Evolutionary conservation across 2,888 invertebrate genomes (phyloP), one percentile per base, ranked within the genome.

Genomic region (Acronicta psi): DNA sequence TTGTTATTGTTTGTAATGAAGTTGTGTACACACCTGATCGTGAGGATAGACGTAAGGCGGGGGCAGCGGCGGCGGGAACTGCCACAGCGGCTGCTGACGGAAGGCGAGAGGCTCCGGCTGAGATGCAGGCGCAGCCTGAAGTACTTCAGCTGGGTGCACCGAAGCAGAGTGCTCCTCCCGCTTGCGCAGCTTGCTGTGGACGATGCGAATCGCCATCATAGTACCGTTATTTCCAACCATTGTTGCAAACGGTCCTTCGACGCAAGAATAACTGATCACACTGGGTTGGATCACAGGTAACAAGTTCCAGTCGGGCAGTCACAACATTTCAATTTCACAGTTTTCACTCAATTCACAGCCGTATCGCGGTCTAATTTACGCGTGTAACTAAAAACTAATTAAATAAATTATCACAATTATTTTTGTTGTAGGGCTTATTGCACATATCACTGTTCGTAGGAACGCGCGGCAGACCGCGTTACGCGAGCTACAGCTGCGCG

Each of bases 211-310:
- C 91, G 97, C 97, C 94, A 97, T 96, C 96, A 97, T 96, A 88
- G 97, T 97, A 91, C 97, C 97, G 94, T 97, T 97, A 94, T 96
- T 97, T 92, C 97, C 97, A 92, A 97, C 97, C 97, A 97, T 97
- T 86, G 95, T 96, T 86, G 82, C 80, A 77, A 91, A 89, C 69
- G 88, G 87, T 86, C 84, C 89, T 84, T 88, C 84, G 70, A 89
- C 87, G 87, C 89, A 92, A 92, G 90, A 90, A 90, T 88, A 89
- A 90, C 87, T 86, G 84, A 88, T 87, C 85, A 87, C 92, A 93
- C 92, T 92, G 89, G 93, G 87, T 75, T 92, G 91, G 81, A 88
- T 91, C 89, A 92, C 92, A 85, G 93, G 91, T 85, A 90, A 88
- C 71, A 86, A 89, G 91, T 94, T 93, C 91, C 92, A 93, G 87